Base-by-base conservation (phyloP, 2,888 invertebrate species). In the Gibbula magus region DNA sequence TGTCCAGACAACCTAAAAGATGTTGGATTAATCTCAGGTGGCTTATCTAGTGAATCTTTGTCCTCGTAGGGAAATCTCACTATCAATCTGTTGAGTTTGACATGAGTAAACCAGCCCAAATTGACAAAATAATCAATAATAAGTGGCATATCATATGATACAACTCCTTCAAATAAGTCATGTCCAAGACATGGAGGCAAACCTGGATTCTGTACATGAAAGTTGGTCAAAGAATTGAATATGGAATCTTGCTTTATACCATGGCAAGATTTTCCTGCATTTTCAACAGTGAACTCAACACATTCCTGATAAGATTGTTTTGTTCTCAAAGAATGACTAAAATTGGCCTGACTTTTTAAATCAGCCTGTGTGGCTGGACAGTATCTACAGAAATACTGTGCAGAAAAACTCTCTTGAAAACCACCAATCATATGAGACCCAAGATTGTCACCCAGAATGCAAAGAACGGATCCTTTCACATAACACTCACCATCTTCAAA, bases 121-220 rank as follows among this genome's bases (percentile, higher is more conserved):
- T 67, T 51, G 75, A 81, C 45, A n/a, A 83, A 78, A 73, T 80
- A 67, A 5, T 78, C 56, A 18, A 83, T 70, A 45, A 78, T 77
- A 5, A 81, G 45, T 29, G 74, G 67, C 79, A 83, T 70, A 56
- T 83, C 83, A 79, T 80, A 81, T 0, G 74, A 39, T 18, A 83
- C 80, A 22, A 83, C 35, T 16, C 81, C 81, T 77, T 81, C 83
- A 80, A 81, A 80, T 18, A 80, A 52, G 22, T 78, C 78, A 70
- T 78, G 80, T 10, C 78, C 80, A 18, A 78, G 4, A 45, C 45
- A 45, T 54, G 67, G 79, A 81, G 83, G 81, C n/a, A 81, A 79
- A 20, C 80, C 25, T 7, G 81, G 79, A 25, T 81, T 79, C 5
- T 76, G 29, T n/a, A 83, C 83, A 83, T 81, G 83, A 73, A 66